These are phyloP conservation scores for Orchesellides sinensis DNA, from an alignment of 2,888 invertebrate species.

Conservation along the genomic window DNA sequence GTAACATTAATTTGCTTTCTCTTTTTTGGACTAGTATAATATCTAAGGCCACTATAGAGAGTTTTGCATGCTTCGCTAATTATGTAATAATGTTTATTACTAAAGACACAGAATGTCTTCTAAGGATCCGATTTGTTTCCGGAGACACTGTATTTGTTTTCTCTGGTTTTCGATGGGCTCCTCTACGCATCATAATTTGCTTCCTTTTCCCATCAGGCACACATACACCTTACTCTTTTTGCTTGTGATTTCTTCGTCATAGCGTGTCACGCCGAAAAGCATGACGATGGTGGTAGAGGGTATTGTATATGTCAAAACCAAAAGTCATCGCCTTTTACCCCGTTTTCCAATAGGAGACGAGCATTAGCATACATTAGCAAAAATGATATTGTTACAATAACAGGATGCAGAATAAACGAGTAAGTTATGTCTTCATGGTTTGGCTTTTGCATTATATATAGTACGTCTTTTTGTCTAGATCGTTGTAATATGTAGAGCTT, in stretches of 20 bases:
- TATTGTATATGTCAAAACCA: conserved; percentile 24
- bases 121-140: not conserved
- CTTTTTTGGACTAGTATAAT: too few relatives aligned
- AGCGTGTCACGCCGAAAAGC: conserved; percentile 13
- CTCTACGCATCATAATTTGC: not conserved
- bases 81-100: too few relatives aligned
- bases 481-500: too few relatives aligned
- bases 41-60: too few relatives aligned
- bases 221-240: not conserved
- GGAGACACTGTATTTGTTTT: too few relatives aligned
- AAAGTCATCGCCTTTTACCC: conserved; percentile 16
- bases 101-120: not conserved
- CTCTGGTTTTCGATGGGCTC: not conserved
- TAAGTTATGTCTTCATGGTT: conserved; percentile 8
- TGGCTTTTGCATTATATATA: conserved; percentile 4
- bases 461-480: too few relatives aligned
- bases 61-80: too few relatives aligned
- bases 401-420: not conserved
- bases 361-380: too few relatives aligned
- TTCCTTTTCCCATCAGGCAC: not conserved
- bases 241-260: conserved; percentile 1
- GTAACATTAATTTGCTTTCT: too few relatives aligned
- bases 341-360: not conserved
- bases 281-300: conserved; percentile 3
- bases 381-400: not conserved